phyloP scores from a whole-genome alignment of 2,113 vertebrate genomes.

The Promerops cafer region DNA sequence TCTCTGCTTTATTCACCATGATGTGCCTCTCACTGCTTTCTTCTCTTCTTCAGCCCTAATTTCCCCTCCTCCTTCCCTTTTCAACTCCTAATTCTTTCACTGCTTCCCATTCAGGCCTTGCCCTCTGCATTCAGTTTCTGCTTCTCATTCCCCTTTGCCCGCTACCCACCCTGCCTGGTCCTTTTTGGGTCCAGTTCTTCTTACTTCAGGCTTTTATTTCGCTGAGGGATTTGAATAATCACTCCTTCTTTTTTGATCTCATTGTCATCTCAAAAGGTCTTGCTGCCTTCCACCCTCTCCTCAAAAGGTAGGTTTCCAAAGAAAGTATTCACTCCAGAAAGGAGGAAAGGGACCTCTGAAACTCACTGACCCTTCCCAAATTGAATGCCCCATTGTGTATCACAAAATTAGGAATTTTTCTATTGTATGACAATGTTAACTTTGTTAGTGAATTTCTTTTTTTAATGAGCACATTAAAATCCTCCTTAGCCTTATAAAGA shows the following conservation, averaged over 20 bases:
- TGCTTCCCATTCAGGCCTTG: constrained; percentile 52
- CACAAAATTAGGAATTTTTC: constrained; percentile 15
- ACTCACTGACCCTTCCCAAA: constrained; percentile 61
- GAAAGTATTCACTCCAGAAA: constrained; percentile 22
- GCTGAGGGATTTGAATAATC: constrained; percentile 62
- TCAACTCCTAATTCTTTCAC: constrained; percentile 49
- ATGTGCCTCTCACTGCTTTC: constrained; percentile 7
- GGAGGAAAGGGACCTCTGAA: constrained; percentile 43
- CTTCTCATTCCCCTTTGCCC: constrained; percentile 60
- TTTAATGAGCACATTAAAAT: constrained; percentile 25
- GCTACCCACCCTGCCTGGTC: constrained; percentile 18
- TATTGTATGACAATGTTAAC: constrained; percentile 17
- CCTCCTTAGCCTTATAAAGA: neutral
- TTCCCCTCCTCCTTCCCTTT: constrained; percentile 59
- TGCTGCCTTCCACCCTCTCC: constrained; percentile 42
- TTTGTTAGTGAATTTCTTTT: constrained; percentile 34
- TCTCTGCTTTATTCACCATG: neutral
- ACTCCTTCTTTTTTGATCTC: constrained; percentile 56
- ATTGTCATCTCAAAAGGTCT: constrained; percentile 58
- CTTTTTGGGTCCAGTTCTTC: constrained; percentile 54
- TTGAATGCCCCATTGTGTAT: neutral
- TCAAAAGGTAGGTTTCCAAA: constrained; percentile 61
- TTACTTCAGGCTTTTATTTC: constrained; percentile 55
- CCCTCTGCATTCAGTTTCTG: constrained; percentile 55
- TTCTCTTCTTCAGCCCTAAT: constrained; percentile 15